A percentile compares a stretch with the other conserved stretches of the same genome.
Evolutionary conservation across 2,113 vertebrate species (phyloP).

Genomic region (Cacatua alba): DNA sequence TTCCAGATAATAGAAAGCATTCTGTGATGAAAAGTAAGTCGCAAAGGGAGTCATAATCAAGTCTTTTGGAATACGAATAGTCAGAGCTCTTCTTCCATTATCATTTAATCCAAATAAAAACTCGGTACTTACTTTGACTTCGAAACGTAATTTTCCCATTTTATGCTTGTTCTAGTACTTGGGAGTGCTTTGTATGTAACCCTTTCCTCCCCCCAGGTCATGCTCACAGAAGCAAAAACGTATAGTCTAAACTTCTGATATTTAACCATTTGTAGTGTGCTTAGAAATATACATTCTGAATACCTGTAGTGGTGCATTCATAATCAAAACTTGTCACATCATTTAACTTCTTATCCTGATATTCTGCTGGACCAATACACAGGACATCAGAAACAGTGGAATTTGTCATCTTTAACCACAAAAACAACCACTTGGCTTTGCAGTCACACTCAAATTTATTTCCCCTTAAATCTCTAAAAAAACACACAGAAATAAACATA

Average conservation of each 20-base stretch:
- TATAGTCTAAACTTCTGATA: neutral
- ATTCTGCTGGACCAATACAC: constrained; percentile 89
- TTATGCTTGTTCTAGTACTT: neutral
- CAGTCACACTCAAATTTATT: constrained; percentile 98
- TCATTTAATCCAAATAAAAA: constrained; percentile 43
- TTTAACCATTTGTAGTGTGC: constrained; percentile 4
- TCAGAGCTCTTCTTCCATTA: constrained; percentile 30
- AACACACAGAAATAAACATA: constrained; percentile 57
- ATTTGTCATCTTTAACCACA: constrained; percentile 96
- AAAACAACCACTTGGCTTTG: constrained; percentile 96
- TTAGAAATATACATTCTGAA: constrained; percentile 58
- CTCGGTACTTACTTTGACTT: neutral
- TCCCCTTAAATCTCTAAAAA: constrained; percentile 92
- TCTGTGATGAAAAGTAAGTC: constrained; percentile 38
- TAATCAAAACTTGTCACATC: constrained; percentile 90
- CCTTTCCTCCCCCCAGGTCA: constrained; percentile 24
- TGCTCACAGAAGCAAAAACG: neutral
- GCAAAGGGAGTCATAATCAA: constrained; percentile 49
- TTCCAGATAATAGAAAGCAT: constrained; percentile 37
- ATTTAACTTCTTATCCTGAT: constrained; percentile 94
- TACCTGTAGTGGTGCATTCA: constrained; percentile 94
- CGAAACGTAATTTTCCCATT: neutral
- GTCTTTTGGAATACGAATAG: constrained; percentile 16
- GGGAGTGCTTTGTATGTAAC: neutral
- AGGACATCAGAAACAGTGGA: constrained; percentile 94